These are phyloP conservation scores for Odobenus rosmarus DNA, from an alignment of 2,113 vertebrate species.

Conservation along the genomic window DNA sequence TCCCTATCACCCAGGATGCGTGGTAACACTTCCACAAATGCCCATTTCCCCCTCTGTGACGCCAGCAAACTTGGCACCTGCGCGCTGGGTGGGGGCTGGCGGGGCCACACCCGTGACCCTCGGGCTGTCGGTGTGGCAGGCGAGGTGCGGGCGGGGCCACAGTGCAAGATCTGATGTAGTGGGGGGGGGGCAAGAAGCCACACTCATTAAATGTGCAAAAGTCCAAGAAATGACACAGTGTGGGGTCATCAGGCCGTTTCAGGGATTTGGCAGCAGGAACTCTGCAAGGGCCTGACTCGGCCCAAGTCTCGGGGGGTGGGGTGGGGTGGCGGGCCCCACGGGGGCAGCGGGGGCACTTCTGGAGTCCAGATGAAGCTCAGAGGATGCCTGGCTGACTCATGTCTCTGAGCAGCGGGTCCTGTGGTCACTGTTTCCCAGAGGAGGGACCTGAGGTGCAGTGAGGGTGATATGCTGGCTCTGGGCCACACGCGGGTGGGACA, in stretches of 20 bases:
- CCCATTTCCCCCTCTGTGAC: not conserved
- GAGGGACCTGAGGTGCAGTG: not conserved
- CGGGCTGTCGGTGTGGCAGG: not conserved
- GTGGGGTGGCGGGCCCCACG: accelerated
- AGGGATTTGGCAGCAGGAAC: accelerated
- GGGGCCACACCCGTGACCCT: not conserved
- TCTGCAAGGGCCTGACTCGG: not conserved
- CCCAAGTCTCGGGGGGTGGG: not conserved
- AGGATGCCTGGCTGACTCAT: accelerated
- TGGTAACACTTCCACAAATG: too few species aligned
- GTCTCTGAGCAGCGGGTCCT: too few species aligned
- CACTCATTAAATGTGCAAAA: accelerated
- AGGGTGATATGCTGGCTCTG: accelerated
- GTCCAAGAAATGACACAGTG: accelerated
- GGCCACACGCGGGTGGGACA: not conserved
- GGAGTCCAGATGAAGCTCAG: accelerated
- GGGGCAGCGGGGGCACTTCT: not conserved
- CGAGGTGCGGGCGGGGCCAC: accelerated
- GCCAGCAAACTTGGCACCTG: not conserved
- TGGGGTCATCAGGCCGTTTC: accelerated
- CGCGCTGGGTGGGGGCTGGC: not conserved
- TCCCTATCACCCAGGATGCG: accelerated
- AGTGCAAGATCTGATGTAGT: not conserved
- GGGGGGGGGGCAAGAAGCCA: accelerated
- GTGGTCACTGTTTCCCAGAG: not conserved